A percentile compares a stretch with the other conserved stretches of the same genome.
Conservation (phyloP, 2,113 vertebrate species). For the Lutjanus erythropterus region DNA sequence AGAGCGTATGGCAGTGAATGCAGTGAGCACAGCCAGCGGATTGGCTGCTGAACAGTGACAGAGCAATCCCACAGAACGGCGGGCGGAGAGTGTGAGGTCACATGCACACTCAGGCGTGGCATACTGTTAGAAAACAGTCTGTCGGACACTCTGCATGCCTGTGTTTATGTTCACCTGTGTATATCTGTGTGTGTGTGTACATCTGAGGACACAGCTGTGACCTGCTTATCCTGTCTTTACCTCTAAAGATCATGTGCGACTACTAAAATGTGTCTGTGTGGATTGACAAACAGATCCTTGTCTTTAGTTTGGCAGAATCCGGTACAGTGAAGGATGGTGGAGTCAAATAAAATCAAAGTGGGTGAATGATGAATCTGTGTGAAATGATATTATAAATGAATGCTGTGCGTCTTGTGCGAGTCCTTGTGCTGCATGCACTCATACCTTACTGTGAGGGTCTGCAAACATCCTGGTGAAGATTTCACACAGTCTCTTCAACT, state of each 20-base stretch:
- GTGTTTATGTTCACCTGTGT: conserved; percentile 46
- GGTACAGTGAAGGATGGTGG: conserved; percentile 77
- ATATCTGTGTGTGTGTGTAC: conserved; percentile 21
- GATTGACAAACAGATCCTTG: conserved; percentile 3
- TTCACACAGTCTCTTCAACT: conserved; percentile 97
- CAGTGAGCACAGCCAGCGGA: conserved; percentile 50
- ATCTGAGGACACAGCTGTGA: conserved; percentile 16
- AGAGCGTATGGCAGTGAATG: conserved; percentile 45
- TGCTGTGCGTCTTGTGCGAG: conserved; percentile 23
- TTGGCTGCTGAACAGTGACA: conserved; percentile 58
- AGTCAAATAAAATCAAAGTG: conserved; percentile 58
- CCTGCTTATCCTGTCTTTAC: conserved; percentile 46
- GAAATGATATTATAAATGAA: conserved; percentile 18
- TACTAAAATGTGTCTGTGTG: conserved; percentile 14
- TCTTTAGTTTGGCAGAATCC: conserved; percentile 81
- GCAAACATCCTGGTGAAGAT: conserved; percentile 99
- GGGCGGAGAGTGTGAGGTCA: conserved; percentile 64
- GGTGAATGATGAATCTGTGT: conserved; percentile 51
- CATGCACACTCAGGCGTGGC: conserved; percentile 65
- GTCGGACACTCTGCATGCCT: conserved; percentile 76
- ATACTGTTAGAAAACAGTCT: conserved; percentile 80
- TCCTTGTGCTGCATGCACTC: conserved; percentile 57
- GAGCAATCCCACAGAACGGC: conserved; percentile 62
- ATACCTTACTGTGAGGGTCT: conserved; percentile 99
- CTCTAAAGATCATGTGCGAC: not conserved